Percentiles rank a stretch among this genome's conserved stretches.
Conservation (phyloP, 92 coral and sea anemone species). For the Nematostella vectensis region DNA sequence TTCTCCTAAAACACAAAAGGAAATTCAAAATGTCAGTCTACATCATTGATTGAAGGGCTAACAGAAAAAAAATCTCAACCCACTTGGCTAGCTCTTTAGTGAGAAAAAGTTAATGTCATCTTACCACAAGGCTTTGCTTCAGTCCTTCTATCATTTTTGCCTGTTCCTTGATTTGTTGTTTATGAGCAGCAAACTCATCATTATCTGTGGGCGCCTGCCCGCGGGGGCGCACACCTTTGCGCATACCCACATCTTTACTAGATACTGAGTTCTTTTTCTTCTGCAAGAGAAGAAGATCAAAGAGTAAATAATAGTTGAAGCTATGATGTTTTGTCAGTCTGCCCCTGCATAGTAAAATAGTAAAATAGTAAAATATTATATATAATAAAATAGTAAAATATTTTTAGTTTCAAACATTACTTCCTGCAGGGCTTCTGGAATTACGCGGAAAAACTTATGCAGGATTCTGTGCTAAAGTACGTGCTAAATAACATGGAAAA, state of each 20-base stretch:
- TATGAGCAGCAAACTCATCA: slow-evolving; percentile 10
- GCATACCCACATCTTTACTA: slow-evolving; percentile 14
- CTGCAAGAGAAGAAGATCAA: slow-evolving; percentile 4
- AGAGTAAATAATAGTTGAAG: background rate
- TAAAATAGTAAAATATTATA: no score
- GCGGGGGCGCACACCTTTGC: slow-evolving; percentile 42
- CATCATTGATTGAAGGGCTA: no score
- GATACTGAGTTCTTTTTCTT: slow-evolving; percentile 13
- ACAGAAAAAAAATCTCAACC: no score
- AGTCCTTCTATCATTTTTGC: slow-evolving; percentile 75
- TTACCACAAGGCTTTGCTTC: slow-evolving; percentile 82
- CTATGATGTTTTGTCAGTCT: background rate
- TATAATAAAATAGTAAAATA: no score
- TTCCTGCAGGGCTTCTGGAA: no score
- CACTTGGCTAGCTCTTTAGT: no score
- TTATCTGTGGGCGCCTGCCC: slow-evolving; percentile 32
- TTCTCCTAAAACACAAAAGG: slow-evolving; percentile 54
- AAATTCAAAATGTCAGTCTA: background rate
- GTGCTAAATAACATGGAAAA: no score
- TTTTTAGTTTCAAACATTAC: no score
- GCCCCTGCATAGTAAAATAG: no score
- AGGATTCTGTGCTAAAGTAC: no score
- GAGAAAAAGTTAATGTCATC: no score
- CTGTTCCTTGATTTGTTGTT: slow-evolving; percentile 76
- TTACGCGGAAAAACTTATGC: no score